phyloP scores from a whole-genome alignment of 1,140 invertebrate species.

The Cyphomyrmex costatus region DNA sequence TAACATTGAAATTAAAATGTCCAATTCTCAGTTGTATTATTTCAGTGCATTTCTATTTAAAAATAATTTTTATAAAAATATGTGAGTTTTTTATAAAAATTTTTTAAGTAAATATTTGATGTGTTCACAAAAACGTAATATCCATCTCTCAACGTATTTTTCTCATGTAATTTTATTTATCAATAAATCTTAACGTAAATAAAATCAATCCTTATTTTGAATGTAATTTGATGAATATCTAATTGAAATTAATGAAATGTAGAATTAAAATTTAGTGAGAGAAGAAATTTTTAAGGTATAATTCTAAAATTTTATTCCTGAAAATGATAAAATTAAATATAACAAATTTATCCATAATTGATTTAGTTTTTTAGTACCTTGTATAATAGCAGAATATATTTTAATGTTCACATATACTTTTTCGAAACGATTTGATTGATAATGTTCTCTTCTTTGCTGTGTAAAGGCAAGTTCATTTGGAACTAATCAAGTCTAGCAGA shows the following conservation, averaged over 20 bases:
- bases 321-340: not conserved
- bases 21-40: not conserved
- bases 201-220: too few species aligned
- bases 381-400: not conserved
- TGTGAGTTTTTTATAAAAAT: not conserved
- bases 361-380: not conserved
- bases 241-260: too few species aligned
- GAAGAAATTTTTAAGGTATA: too few species aligned
- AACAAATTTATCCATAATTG: not conserved
- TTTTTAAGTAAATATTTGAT: too few species aligned
- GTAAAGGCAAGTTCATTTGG: constrained; percentile 75
- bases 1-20: not conserved
- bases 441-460: not conserved
- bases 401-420: not conserved
- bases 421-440: not conserved
- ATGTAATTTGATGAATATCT: too few species aligned
- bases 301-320: too few species aligned
- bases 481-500: constrained; percentile 69
- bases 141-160: too few species aligned
- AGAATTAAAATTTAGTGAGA: too few species aligned
- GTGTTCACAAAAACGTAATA: too few species aligned
- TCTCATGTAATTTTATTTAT: too few species aligned
- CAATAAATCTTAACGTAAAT: too few species aligned
- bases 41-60: not conserved
- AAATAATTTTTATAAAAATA: not conserved